Evolutionary conservation across 2,797 vertebrate genomes (phyloP).

Genomic region (Acanthornis magna): DNA sequence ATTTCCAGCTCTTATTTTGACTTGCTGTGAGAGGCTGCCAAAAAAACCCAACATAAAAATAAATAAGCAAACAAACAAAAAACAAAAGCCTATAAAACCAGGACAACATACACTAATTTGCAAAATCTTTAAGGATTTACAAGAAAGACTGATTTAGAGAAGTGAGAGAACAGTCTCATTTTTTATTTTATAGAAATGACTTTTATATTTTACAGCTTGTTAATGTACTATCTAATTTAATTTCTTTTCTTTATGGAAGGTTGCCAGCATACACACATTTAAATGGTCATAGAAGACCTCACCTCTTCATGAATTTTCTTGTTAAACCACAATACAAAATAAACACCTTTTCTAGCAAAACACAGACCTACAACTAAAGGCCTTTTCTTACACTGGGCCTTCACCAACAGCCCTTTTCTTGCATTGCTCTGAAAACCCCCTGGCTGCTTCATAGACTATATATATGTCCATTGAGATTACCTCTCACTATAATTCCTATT

Average conservation of each 20-base stretch:
- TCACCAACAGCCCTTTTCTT: background rate
- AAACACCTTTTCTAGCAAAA: background rate
- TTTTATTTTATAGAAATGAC: background rate
- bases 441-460: background rate
- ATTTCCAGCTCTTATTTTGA: background rate
- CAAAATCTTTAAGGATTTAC: background rate
- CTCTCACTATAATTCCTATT: background rate
- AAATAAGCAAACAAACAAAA: background rate
- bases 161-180: background rate
- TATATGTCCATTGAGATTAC: background rate
- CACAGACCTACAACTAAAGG: background rate
- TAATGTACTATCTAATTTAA: background rate
- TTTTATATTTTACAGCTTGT: background rate
- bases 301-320: background rate
- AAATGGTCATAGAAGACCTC: background rate
- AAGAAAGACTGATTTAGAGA: background rate
- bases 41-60: background rate
- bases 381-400: background rate
- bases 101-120: background rate
- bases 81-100: background rate
- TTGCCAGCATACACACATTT: background rate
- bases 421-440: background rate
- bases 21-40: background rate
- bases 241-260: background rate
- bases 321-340: background rate